phyloP scores from a whole-genome alignment of 2,888 invertebrate genomes.

The Andrena chrysosceles region DNA sequence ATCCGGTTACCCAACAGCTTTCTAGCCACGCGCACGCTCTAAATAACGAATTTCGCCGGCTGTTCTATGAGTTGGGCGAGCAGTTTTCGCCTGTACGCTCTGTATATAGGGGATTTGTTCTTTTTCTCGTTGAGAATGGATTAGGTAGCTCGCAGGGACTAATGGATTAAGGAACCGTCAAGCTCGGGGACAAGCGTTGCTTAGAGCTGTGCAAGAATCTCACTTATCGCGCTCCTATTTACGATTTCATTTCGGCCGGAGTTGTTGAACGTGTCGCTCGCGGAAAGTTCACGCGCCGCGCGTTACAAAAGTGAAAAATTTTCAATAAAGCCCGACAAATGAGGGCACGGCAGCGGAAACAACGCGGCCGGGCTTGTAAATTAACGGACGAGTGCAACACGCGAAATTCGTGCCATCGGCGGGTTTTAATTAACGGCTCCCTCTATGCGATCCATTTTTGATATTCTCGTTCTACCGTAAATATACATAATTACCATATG shows the following conservation, averaged over 20 bases:
- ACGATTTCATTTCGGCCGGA: background rate
- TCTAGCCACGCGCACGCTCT: constrained; percentile 1
- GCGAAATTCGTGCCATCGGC: constrained; percentile 38
- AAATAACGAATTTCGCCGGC: constrained; percentile 11
- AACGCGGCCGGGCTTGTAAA: constrained; percentile 27
- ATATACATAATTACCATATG: background rate
- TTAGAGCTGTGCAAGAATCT: no score
- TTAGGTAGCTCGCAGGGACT: no score
- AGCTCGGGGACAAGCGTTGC: no score
- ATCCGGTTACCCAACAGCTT: constrained; percentile 18
- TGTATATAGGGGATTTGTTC: no score
- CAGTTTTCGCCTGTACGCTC: no score
- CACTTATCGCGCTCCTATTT: no score
- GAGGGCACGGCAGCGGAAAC: constrained; percentile 6
- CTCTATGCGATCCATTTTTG: constrained; percentile 19
- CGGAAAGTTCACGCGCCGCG: background rate
- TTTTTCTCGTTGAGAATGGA: no score
- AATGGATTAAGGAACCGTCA: no score
- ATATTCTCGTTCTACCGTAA: background rate
- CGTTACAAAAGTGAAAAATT: constrained; percentile 9
- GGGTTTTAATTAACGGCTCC: constrained; percentile 36
- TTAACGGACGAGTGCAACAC: constrained; percentile 21
- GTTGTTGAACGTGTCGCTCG: background rate
- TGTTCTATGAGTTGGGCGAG: no score
- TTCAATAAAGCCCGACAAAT: constrained; percentile 35